Conservation (phyloP, 1,140 invertebrate species). For the Bombus fervidus region DNA sequence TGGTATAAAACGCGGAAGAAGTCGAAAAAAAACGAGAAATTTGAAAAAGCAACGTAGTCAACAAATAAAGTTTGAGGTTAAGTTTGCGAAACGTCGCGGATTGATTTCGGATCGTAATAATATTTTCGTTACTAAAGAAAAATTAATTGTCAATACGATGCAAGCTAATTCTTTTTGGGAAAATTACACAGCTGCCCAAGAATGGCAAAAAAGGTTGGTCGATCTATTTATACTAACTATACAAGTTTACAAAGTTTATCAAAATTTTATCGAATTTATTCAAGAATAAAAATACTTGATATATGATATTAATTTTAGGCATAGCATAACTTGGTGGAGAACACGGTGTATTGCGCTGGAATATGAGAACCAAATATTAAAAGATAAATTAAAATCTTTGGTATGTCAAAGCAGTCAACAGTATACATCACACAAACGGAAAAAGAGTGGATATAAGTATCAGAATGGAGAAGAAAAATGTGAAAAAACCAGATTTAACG, state of each 20-base stretch:
- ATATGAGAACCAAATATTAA: slow-evolving; percentile 85
- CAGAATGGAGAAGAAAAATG: background rate
- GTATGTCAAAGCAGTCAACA: slow-evolving; percentile 52
- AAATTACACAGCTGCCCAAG: slow-evolving; percentile 76
- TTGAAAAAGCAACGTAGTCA: slow-evolving; percentile 63
- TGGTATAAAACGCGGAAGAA: slow-evolving; percentile 62
- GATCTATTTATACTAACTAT: too few relatives aligned
- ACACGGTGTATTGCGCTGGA: slow-evolving; percentile 85
- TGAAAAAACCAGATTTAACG: background rate
- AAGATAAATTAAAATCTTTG: slow-evolving; percentile 78
- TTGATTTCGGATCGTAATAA: slow-evolving; percentile 27
- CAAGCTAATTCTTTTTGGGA: slow-evolving; percentile 78
- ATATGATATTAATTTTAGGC: slow-evolving; percentile 67
- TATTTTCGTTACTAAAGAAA: slow-evolving; percentile 25
- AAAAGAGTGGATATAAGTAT: background rate
- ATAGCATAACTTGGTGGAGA: slow-evolving; percentile 86
- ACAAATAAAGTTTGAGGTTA: slow-evolving; percentile 73
- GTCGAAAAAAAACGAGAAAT: slow-evolving; percentile 63
- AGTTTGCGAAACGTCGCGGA: slow-evolving; percentile 54
- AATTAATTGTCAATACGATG: slow-evolving; percentile 60
- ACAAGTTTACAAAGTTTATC: background rate
- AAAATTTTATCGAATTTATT: background rate
- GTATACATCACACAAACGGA: background rate
- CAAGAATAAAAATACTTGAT: background rate
- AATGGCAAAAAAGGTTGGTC: slow-evolving; percentile 78